A percentile compares a stretch with the other conserved stretches of the same genome.
Conservation (phyloP, 2,113 vertebrate species). For the Salminus brasiliensis region DNA sequence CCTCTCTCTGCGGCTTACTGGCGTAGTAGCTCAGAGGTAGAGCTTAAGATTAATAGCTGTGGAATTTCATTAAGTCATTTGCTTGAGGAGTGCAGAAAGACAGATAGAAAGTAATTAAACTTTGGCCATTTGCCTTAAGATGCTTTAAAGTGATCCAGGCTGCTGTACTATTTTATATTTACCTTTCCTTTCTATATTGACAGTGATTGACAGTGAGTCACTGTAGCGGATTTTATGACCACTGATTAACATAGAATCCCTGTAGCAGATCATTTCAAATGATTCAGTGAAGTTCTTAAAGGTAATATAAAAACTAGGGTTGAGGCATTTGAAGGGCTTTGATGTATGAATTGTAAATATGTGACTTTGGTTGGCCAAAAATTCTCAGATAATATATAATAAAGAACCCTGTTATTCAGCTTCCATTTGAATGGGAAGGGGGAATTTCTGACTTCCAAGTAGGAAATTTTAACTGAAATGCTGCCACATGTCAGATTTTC, state of each 20-base stretch:
- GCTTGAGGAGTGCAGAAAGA: constrained; percentile 55
- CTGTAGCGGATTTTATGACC: not conserved
- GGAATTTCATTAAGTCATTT: constrained; percentile 67
- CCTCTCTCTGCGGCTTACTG: constrained; percentile 61
- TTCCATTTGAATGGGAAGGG: too few relatives aligned
- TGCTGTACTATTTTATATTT: not conserved
- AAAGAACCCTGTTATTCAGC: too few relatives aligned
- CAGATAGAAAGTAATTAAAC: constrained; percentile 65
- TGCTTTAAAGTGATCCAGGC: constrained; percentile 10
- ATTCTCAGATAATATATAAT: too few relatives aligned
- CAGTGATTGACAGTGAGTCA: not conserved
- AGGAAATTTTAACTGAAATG: too few relatives aligned
- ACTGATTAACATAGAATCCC: not conserved
- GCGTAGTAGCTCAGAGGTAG: constrained; percentile 67
- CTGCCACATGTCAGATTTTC: too few relatives aligned
- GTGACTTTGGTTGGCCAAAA: too few relatives aligned
- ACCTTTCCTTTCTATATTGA: not conserved
- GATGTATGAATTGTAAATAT: too few relatives aligned
- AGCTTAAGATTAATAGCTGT: constrained; percentile 71
- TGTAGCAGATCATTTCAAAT: not conserved
- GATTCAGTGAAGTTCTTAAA: too few relatives aligned
- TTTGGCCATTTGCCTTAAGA: constrained; percentile 44
- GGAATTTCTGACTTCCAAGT: too few relatives aligned
- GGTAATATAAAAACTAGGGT: too few relatives aligned
- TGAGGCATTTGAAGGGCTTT: too few relatives aligned